Evolutionary conservation across 2,797 vertebrate genomes (phyloP), one percentile per base, ranked within the genome.

Genomic region (Oreortyx pictus): DNA sequence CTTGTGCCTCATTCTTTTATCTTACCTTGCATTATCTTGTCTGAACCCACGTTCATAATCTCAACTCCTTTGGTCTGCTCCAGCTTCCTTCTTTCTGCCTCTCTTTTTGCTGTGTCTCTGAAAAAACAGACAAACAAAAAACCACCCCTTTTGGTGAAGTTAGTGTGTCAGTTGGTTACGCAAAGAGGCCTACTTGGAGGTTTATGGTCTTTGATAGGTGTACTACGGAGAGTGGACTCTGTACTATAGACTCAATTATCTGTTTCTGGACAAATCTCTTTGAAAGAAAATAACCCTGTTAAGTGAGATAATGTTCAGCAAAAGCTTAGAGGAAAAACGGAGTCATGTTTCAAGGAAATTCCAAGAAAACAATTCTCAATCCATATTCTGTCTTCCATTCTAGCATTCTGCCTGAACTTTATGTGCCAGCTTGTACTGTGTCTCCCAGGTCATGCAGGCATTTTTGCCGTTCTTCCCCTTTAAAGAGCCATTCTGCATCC

Each of bases 141-240:
- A 7, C 6, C 27, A 52, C 50, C 9, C 13, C 11, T 71, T 71
- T 19, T 11, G 41, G 50, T 20, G 46, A 81, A 43, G 23, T 88
- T 5, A 65, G 0, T 66, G 16, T 35, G 35, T 66, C 3, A 5
- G 22, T 46, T 25, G 33, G 23, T 54, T 60, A 47, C 0, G 31
- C 25, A 31, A 9, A 7, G 4, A 25, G 41, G 23, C 6, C 31
- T 44, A 8, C 46, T 54, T 70, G 43, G 37, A 66, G 4, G n/a
- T 64, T 79, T 61, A 56, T 33, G 19, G 60, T 50, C 67, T 70
- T 86, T 31, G 14, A 61, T 56, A 76, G 37, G 17, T 64, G 52
- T 41, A 6, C 11, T 44, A 33, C 37, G 31, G 71, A 71, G 74
- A 84, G n/a, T 0, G 1, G 43, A 76, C 60, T 88, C 80, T 70